Evolutionary conservation across 2,888 invertebrate species (phyloP).

Genomic region (Subacronicta megacephala): DNA sequence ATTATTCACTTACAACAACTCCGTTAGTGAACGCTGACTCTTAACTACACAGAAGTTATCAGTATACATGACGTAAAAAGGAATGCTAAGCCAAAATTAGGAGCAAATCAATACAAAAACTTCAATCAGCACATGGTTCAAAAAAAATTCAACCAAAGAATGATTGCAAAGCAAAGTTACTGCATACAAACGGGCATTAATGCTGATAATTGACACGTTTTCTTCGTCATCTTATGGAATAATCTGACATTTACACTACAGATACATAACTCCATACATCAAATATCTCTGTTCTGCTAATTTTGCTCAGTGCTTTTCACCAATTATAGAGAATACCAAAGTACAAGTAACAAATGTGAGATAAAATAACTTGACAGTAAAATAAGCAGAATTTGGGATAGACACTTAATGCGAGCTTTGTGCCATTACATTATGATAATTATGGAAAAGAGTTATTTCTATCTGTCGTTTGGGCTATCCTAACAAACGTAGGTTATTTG

Average conservation of each 20-base stretch:
- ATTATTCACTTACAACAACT: slow-evolving; percentile 2
- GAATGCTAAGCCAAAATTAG: slow-evolving; percentile 10
- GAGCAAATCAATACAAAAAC: slow-evolving; percentile 8
- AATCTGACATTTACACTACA: slow-evolving; percentile 9
- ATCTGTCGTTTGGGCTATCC: slow-evolving; percentile 30
- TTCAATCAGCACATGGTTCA: slow-evolving; percentile 37
- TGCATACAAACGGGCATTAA: slow-evolving; percentile 62
- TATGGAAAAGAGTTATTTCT: slow-evolving; percentile 14
- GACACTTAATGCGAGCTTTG: slow-evolving; percentile 25
- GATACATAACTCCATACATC: slow-evolving; percentile 16
- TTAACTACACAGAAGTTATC: slow-evolving; percentile 3
- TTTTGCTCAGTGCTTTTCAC: slow-evolving; percentile 31
- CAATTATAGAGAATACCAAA: slow-evolving; percentile 23
- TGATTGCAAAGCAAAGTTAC: slow-evolving; percentile 55
- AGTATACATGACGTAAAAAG: neutral
- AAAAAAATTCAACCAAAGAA: slow-evolving; percentile 61
- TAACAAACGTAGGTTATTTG: slow-evolving; percentile 18
- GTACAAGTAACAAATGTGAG: slow-evolving; percentile 37
- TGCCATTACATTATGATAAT: slow-evolving; percentile 37
- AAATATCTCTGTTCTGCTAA: slow-evolving; percentile 29
- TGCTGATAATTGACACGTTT: slow-evolving; percentile 31
- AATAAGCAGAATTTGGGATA: slow-evolving; percentile 23
- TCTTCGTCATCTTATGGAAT: slow-evolving; percentile 8
- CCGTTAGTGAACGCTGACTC: neutral
- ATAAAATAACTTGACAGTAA: slow-evolving; percentile 19